Evolutionary conservation across 2,888 invertebrate species (phyloP), one percentile per base, ranked within the genome.

Genomic region (Tachina grossa): DNA sequence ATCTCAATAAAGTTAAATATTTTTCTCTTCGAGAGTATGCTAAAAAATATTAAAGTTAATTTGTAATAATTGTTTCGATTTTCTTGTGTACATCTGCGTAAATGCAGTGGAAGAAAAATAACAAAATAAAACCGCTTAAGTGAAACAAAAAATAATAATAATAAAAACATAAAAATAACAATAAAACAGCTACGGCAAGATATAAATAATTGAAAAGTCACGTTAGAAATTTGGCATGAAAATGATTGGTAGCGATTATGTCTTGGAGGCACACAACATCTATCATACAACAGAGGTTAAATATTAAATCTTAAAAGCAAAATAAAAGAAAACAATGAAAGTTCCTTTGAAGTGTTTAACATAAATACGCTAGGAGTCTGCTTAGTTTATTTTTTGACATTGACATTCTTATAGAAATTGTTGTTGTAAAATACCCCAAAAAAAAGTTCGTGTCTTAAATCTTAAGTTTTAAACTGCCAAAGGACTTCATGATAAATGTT

Each of bases 261-360:
- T 96, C 69, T 94, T 98, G 91, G 98, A 98, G 91, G 94, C 98
- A 88, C 95, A 96, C 89, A 97, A 97, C 93, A 96, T 98, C 80
- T 97, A 96, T 90, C 97, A 98, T 92, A 97, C 97, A 47, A 97
- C 97, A 83, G 96, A 97, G 94, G 97, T 97, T 92, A 83, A 43
- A 65, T 31, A 45, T n/a, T 47, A 59, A 55, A 74, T 22, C 51
- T 43, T 74, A 61, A 69, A 57, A 57, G 47, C 69, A 63, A 82
- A 53, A 10, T 61, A 59, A 71, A 72, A 66, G 57, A 83, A 63
- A 83, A 71, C 65, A 77, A 77, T 57, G 65, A 77, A 72, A 83
- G 76, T 84, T 82, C 41, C 10, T 51, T 61, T 63, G 8, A 39
- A 63, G 31, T 55, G 10, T 47, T 72, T 49, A 72, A 41, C 16